Evolutionary conservation across 1,140 invertebrate species (phyloP).

Genomic region (Sarcophaga bullata): DNA sequence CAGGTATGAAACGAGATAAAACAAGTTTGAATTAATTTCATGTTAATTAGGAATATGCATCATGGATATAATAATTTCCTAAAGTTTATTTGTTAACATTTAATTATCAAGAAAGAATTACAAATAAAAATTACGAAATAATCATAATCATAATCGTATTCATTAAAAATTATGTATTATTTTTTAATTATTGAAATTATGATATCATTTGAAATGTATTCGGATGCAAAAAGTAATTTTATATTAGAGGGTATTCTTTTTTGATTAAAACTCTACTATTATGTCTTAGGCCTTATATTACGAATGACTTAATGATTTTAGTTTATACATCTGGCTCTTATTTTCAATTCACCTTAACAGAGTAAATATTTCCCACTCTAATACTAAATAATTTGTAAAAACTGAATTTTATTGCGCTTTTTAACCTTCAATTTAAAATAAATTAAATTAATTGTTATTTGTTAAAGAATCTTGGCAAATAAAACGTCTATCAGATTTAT

Average conservation of each 20-base stretch:
- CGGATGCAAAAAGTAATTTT: too few species aligned
- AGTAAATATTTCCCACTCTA: too few species aligned
- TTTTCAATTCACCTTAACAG: too few species aligned
- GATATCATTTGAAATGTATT: background rate
- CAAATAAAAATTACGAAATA: background rate
- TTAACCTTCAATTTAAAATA: conserved; percentile 15
- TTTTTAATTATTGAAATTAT: background rate
- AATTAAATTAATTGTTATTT: conserved; percentile 12
- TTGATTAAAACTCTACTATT: too few species aligned
- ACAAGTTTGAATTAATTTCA: conserved; percentile 21
- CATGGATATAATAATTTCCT: conserved; percentile 7
- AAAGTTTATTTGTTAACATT: conserved; percentile 3
- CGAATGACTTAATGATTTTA: too few species aligned
- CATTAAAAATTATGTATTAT: background rate
- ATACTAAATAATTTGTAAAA: background rate
- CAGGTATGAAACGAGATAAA: background rate
- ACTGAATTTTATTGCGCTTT: background rate
- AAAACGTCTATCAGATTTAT: conserved; percentile 1
- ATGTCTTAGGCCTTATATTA: too few species aligned
- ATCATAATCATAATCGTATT: too few species aligned
- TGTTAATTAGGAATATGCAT: background rate
- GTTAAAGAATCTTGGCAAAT: conserved; percentile 9
- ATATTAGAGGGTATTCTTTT: too few species aligned
- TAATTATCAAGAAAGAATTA: background rate
- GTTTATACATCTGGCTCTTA: too few species aligned